phyloP scores from a whole-genome alignment of 2,797 vertebrate genomes.

The Masticophis lateralis region DNA sequence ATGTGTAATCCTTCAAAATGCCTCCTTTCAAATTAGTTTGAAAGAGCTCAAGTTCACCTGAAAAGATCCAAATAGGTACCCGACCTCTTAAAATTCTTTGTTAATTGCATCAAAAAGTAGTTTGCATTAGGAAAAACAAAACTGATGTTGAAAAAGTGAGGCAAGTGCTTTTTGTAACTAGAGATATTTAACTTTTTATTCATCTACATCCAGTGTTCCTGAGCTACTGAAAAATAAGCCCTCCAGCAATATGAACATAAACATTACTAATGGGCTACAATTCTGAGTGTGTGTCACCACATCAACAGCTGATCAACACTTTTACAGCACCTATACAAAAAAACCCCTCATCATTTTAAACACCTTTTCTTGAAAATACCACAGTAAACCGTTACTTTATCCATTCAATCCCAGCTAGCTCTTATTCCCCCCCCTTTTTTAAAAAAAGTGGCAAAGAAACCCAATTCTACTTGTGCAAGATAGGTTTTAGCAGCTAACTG shows the following conservation, averaged over 20 bases:
- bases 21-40: constrained; percentile 83
- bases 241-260: constrained; percentile 19
- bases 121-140: constrained; percentile 52
- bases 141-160: constrained; percentile 53
- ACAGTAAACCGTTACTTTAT: constrained; percentile 57
- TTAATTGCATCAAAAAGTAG: constrained; percentile 73
- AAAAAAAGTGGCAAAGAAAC: constrained; percentile 40
- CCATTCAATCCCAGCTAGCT: constrained; percentile 65
- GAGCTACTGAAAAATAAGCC: constrained; percentile 44
- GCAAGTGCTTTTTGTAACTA: constrained; percentile 9
- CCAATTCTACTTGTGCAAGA: constrained; percentile 50
- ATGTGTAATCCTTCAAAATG: constrained; percentile 84
- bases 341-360: constrained; percentile 48
- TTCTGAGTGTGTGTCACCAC: constrained; percentile 40
- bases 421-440: constrained; percentile 22
- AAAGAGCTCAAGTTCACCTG: constrained; percentile 81
- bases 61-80: constrained; percentile 74
- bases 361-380: background rate
- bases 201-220: constrained; percentile 28
- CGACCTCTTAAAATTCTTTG: constrained; percentile 73
- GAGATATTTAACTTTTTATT: constrained; percentile 39
- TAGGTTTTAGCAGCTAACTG: constrained; percentile 60
- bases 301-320: constrained; percentile 64
- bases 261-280: constrained; percentile 17
- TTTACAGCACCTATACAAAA: constrained; percentile 66